Evolutionary conservation across 2,888 invertebrate genomes (phyloP).

Genomic region (Lypha dubia): DNA sequence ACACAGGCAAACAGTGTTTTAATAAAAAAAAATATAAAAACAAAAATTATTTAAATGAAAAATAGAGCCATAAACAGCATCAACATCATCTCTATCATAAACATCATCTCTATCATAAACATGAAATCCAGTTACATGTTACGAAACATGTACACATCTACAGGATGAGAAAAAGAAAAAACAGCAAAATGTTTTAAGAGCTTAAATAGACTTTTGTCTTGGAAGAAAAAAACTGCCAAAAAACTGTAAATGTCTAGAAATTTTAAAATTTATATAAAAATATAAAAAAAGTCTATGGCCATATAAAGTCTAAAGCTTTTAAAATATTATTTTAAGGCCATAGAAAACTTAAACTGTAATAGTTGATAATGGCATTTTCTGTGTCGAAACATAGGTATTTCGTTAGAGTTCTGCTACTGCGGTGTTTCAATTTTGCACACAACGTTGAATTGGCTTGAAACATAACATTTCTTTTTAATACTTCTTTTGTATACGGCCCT

Average conservation of each 20-base stretch:
- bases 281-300: background rate
- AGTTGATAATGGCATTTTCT: too few relatives aligned
- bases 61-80: background rate
- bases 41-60: conserved; percentile 1
- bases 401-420: too few relatives aligned
- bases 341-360: background rate
- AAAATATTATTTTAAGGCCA: background rate
- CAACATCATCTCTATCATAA: background rate
- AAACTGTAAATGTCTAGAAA: too few relatives aligned
- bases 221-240: background rate
- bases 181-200: background rate
- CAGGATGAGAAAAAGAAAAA: conserved; percentile 12
- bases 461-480: background rate
- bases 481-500: background rate
- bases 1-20: conserved; percentile 9
- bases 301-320: background rate
- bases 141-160: conserved; percentile 10
- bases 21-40: background rate
- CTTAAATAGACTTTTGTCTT: background rate
- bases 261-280: background rate
- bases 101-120: too few relatives aligned
- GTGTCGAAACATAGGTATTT: too few relatives aligned
- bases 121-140: conserved; percentile 10
- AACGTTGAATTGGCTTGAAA: background rate
- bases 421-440: background rate